Percentiles rank a stretch among this genome's conserved stretches.
Conservation (phyloP, 2,888 invertebrate genomes). For the Asteroscopus sphinx region DNA sequence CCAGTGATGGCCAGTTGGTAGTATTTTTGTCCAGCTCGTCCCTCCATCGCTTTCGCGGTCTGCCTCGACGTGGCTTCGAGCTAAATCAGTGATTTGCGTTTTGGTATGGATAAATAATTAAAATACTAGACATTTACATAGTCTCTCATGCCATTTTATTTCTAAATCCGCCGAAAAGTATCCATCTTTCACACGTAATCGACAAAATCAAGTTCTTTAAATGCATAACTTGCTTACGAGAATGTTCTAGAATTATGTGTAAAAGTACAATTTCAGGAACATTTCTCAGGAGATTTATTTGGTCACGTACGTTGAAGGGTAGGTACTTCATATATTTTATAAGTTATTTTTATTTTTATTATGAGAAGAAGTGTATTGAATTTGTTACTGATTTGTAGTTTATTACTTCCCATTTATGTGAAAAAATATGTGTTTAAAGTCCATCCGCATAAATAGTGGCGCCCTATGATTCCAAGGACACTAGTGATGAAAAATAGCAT, state of each 20-base stretch:
- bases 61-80: no score
- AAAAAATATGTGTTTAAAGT: no score
- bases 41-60: no score
- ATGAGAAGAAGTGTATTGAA: slow-evolving; percentile 35
- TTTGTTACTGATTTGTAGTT: slow-evolving; percentile 1
- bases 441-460: no score
- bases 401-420: background rate
- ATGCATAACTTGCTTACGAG: slow-evolving; percentile 41
- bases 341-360: slow-evolving; percentile 24
- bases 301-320: slow-evolving; percentile 33
- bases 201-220: slow-evolving; percentile 46
- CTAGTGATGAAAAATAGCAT: no score
- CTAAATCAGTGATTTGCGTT: no score
- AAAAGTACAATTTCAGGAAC: slow-evolving; percentile 12
- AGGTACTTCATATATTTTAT: slow-evolving; percentile 25
- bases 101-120: no score
- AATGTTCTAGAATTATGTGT: slow-evolving; percentile 28
- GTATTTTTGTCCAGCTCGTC: no score
- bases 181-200: slow-evolving; percentile 31
- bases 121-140: no score
- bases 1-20: no score
- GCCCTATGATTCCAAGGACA: no score
- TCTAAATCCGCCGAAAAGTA: slow-evolving; percentile 19
- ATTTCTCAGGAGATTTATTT: slow-evolving; percentile 39
- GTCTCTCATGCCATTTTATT: slow-evolving; percentile 16